phyloP scores from a whole-genome alignment of 2,888 invertebrate species.

The Helobdella robusta region DNA sequence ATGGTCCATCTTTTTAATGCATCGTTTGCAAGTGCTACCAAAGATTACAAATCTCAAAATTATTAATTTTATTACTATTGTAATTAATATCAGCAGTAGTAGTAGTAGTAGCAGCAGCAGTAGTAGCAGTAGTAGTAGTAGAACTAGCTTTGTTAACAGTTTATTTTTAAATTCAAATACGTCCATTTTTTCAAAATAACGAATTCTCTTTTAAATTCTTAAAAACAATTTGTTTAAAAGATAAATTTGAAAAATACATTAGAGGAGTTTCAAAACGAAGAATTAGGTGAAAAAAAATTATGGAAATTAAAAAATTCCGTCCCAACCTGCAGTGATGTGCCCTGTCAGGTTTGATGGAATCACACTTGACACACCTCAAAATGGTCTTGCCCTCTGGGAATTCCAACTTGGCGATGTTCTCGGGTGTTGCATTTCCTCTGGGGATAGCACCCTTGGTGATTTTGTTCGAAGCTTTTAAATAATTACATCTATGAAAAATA shows the following conservation, averaged over 20 bases:
- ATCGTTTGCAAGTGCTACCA: constrained; percentile 72
- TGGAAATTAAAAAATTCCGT: not conserved
- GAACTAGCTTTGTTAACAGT: too few relatives aligned
- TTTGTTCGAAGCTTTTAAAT: not conserved
- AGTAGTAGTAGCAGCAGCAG: too few relatives aligned
- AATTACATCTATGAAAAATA: not conserved
- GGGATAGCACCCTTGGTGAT: constrained; percentile 48
- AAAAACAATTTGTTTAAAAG: too few relatives aligned
- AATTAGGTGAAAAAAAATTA: not conserved
- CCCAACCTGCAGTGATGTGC: constrained; percentile 71
- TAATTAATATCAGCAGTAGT: too few relatives aligned
- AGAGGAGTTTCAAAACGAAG: too few relatives aligned
- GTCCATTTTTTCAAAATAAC: too few relatives aligned
- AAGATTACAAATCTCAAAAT: too few relatives aligned
- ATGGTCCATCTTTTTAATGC: constrained; percentile 74
- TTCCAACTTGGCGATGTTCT: constrained; percentile 46
- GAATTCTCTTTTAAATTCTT: too few relatives aligned
- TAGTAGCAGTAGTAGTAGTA: too few relatives aligned
- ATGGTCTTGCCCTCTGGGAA: constrained; percentile 48
- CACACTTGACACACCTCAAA: constrained; percentile 65
- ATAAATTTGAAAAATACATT: too few relatives aligned
- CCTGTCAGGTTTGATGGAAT: constrained; percentile 69
- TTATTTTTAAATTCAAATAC: too few relatives aligned
- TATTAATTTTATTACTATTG: too few relatives aligned
- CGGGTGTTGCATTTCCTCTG: constrained; percentile 48